Conservation (phyloP, 2,113 vertebrate genomes). For the Pterocles burchelli region DNA sequence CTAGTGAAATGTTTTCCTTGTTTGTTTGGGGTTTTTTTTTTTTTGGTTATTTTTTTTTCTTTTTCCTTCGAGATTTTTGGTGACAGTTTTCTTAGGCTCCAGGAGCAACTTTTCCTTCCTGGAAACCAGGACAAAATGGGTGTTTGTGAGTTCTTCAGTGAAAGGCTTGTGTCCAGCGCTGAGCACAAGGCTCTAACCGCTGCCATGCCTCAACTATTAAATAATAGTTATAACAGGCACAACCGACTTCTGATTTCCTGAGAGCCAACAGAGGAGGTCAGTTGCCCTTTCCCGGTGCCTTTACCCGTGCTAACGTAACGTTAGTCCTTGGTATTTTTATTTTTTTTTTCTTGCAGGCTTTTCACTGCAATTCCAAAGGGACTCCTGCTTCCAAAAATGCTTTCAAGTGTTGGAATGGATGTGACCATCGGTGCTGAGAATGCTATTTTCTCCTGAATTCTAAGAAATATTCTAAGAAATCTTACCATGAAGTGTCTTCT, state of each 20-base stretch:
- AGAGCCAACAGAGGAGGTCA: neutral
- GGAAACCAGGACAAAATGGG: conserved; percentile 40
- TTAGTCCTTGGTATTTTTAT: neutral
- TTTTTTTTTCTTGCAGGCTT: neutral
- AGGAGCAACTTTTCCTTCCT: conserved; percentile 50
- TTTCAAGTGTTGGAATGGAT: neutral
- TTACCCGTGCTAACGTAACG: rapidly evolving
- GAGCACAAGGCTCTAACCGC: neutral
- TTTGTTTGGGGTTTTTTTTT: conserved; percentile 4
- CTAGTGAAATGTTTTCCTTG: conserved; percentile 48
- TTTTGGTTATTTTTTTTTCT: neutral
- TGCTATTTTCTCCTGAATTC: neutral
- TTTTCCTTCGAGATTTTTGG: neutral
- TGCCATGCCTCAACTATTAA: neutral
- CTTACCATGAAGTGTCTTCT: neutral
- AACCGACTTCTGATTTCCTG: neutral
- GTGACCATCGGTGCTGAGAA: neutral
- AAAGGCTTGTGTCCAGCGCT: neutral
- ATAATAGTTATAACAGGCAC: neutral
- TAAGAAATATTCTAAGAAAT: neutral
- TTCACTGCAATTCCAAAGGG: neutral
- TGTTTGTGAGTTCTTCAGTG: conserved; percentile 3
- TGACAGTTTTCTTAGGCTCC: conserved; percentile 34
- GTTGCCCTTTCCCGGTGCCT: neutral
- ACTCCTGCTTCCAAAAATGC: neutral